Percentiles rank a stretch among this genome's conserved stretches.
Conservation (phyloP, 2,113 vertebrate species). For the Pongo pygmaeus region DNA sequence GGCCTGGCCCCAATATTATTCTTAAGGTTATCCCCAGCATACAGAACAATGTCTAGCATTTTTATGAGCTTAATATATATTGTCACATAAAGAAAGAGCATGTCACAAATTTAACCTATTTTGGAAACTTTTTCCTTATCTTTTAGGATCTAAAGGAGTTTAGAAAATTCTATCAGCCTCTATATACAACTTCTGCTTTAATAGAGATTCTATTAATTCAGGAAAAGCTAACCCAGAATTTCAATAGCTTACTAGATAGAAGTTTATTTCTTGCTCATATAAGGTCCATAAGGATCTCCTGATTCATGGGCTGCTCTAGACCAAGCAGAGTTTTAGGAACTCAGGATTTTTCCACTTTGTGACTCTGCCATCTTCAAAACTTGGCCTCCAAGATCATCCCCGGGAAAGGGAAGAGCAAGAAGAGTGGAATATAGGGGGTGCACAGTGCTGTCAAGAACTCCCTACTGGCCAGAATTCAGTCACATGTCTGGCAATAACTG, state of each 20-base stretch:
- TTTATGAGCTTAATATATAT: background rate
- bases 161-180: background rate
- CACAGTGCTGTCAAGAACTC: rapidly evolving
- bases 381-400: background rate
- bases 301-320: background rate
- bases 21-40: background rate
- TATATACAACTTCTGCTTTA: background rate
- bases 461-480: background rate
- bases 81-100: background rate
- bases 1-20: background rate
- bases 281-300: background rate
- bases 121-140: background rate
- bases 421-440: background rate
- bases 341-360: background rate
- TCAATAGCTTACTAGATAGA: background rate
- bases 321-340: background rate
- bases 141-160: background rate
- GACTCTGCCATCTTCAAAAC: background rate
- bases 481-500: background rate
- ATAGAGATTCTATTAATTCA: background rate
- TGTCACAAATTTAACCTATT: background rate
- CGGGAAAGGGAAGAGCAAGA: background rate
- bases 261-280: background rate
- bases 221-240: background rate
- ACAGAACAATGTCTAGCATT: background rate